Conservation (phyloP, 2,113 vertebrate species). For the Saccopteryx bilineata region DNA sequence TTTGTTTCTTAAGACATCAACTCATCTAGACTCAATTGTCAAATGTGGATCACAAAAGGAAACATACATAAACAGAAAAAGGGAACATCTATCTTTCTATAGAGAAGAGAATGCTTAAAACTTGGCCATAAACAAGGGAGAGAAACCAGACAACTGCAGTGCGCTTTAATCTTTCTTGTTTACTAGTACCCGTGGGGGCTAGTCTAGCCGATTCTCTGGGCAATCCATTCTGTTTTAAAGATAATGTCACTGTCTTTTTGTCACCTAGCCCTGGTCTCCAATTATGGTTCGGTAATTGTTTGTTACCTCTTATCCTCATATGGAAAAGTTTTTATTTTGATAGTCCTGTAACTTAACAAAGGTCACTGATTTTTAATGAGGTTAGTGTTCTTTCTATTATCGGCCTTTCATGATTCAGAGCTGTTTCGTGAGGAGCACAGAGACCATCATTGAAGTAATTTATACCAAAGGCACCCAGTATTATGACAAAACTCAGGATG, state of each 20-base stretch:
- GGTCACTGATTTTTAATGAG: constrained; percentile 65
- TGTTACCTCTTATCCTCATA: not conserved
- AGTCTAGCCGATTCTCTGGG: not conserved
- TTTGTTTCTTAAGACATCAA: constrained; percentile 28
- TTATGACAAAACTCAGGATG: constrained; percentile 65
- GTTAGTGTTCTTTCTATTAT: constrained; percentile 52
- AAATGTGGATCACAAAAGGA: not conserved
- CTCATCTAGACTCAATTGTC: not conserved
- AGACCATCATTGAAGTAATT: constrained; percentile 38
- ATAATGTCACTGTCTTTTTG: constrained; percentile 67
- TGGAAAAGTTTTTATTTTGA: constrained; percentile 14
- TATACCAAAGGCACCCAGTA: constrained; percentile 50
- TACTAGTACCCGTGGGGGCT: constrained; percentile 54
- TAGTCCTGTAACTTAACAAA: constrained; percentile 60
- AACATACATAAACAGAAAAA: not conserved
- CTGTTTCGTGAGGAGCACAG: not conserved
- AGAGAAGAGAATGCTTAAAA: constrained; percentile 17
- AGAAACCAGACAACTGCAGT: not conserved
- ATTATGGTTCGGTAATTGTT: constrained; percentile 57
- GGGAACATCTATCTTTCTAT: not conserved
- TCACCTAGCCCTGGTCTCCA: constrained; percentile 40
- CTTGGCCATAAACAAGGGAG: not conserved
- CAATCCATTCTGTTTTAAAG: constrained; percentile 40
- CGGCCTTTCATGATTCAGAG: not conserved
- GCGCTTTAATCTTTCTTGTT: constrained; percentile 14